Evolutionary conservation across 2,113 vertebrate species (phyloP).

Genomic region (Triplophysa rosa): DNA sequence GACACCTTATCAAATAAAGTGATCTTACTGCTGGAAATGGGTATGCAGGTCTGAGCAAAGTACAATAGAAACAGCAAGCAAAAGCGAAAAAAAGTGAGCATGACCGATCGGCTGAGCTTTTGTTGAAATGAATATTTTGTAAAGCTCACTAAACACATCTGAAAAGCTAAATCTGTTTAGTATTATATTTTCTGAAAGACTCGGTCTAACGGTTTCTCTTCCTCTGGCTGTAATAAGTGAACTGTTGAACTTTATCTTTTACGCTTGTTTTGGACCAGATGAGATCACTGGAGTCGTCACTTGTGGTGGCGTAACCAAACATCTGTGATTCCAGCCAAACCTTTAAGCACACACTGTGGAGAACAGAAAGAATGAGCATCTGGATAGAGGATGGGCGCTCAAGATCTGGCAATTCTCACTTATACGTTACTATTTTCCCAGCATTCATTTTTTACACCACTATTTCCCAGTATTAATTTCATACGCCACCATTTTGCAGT

Average conservation of each 20-base stretch:
- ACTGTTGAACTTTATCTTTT: background rate
- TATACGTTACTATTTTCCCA: conserved; percentile 1
- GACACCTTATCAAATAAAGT: conserved; percentile 32
- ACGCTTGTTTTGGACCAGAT: conserved; percentile 4
- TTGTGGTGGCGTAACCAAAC: conserved; percentile 41
- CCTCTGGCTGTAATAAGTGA: conserved; percentile 14
- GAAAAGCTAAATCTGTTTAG: background rate
- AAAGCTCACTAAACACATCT: conserved; percentile 6
- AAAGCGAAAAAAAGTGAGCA: conserved; percentile 5
- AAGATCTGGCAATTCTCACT: conserved; percentile 24
- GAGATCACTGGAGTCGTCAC: conserved; percentile 5
- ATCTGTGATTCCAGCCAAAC: conserved; percentile 32
- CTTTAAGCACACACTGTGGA: background rate
- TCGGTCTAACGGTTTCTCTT: background rate
- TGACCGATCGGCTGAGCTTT: background rate
- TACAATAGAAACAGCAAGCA: background rate
- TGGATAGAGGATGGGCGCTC: background rate
- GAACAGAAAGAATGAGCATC: background rate
- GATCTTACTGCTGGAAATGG: conserved; percentile 34
- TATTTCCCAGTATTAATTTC: too few species aligned
- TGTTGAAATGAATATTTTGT: conserved; percentile 8
- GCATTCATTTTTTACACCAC: too few species aligned
- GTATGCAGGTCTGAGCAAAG: background rate
- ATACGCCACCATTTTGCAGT: too few species aligned
- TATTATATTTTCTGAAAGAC: background rate